phyloP scores from a whole-genome alignment of 2,888 invertebrate genomes.

The Pyrgus malvae region DNA sequence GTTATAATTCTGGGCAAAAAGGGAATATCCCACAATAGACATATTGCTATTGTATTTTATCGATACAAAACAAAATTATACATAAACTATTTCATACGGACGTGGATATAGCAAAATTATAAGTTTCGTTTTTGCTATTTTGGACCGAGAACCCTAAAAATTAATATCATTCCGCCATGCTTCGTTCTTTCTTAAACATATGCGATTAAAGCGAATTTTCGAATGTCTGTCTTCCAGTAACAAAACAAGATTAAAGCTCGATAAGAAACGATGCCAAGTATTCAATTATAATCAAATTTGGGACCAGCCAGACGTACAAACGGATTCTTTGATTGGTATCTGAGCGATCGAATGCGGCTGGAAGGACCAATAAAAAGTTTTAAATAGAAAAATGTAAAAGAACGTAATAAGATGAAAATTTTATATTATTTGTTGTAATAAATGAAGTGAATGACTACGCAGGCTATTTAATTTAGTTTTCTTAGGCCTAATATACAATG shows the following conservation, averaged over 20 bases:
- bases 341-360: conserved; percentile 1
- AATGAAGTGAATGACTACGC: no score
- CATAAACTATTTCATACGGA: no score
- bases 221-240: conserved; percentile 3
- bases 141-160: no score
- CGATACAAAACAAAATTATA: no score
- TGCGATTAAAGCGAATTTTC: conserved; percentile 20
- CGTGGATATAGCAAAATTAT: no score
- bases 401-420: not conserved
- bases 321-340: conserved; percentile 3
- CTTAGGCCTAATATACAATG: no score
- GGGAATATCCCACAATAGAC: no score
- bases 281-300: conserved; percentile 26
- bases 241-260: not conserved
- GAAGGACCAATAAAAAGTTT: conserved; percentile 13
- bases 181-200: conserved; percentile 1
- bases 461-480: no score
- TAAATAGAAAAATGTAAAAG: not conserved
- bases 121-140: no score
- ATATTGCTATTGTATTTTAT: no score
- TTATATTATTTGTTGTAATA: no score
- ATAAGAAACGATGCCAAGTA: conserved; percentile 3
- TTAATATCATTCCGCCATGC: not conserved
- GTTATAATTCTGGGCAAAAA: no score
- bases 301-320: conserved; percentile 4